phyloP scores from a whole-genome alignment of 2,113 vertebrate genomes.

The Telmatochromis sp. region DNA sequence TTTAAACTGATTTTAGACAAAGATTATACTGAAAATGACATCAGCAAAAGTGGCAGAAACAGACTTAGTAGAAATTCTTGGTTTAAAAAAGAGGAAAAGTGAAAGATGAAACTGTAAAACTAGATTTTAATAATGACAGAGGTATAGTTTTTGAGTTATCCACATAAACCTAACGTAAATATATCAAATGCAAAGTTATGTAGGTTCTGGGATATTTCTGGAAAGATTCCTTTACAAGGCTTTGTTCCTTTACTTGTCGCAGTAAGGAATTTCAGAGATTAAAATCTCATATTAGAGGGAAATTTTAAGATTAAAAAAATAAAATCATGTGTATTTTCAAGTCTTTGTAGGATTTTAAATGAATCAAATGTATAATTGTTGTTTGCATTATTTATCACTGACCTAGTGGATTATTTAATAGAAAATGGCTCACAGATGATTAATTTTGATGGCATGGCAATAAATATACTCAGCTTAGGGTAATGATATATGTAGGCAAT shows the following conservation, averaged over 20 bases:
- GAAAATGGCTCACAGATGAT: background rate
- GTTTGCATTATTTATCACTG: background rate
- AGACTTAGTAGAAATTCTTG: background rate
- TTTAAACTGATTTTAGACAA: background rate
- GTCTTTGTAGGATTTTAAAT: background rate
- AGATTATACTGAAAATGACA: background rate
- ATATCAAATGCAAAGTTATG: background rate
- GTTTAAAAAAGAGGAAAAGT: background rate
- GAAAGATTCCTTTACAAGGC: background rate
- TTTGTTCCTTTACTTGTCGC: background rate
- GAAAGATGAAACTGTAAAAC: background rate
- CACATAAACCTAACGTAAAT: background rate
- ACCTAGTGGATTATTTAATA: background rate
- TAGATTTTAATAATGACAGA: background rate
- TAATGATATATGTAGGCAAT: background rate
- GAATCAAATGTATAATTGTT: background rate
- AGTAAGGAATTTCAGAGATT: background rate
- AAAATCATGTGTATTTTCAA: background rate
- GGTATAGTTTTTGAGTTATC: background rate
- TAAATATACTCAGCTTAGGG: background rate
- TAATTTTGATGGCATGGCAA: background rate
- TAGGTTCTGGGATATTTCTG: background rate
- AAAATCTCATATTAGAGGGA: background rate
- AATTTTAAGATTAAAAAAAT: background rate
- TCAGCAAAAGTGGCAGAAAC: background rate